These are phyloP conservation scores for Poecilia wingei DNA, from an alignment of 2,797 vertebrate genomes.

Conservation along the genomic window DNA sequence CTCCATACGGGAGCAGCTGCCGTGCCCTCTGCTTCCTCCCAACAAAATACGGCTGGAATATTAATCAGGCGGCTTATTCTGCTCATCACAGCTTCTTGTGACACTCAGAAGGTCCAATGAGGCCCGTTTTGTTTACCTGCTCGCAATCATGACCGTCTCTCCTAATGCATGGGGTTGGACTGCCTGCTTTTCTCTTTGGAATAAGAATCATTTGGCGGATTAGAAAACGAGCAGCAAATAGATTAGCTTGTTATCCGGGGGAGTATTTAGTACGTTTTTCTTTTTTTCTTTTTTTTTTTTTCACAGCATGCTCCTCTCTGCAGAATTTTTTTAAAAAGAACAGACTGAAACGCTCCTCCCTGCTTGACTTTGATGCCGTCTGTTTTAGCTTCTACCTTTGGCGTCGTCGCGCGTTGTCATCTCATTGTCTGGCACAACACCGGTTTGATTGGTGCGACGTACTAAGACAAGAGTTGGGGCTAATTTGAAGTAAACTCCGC, in stretches of 20 bases:
- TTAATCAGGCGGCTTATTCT: constrained; percentile 74
- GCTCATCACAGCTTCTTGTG: constrained; percentile 64
- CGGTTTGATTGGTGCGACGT: constrained; percentile 56
- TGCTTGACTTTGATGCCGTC: constrained; percentile 43
- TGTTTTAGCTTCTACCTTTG: constrained; percentile 53
- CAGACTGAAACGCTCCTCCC: constrained; percentile 14
- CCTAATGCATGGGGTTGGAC: constrained; percentile 5
- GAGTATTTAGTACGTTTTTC: constrained; percentile 21
- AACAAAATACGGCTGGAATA: constrained; percentile 77
- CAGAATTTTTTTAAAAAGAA: constrained; percentile 31
- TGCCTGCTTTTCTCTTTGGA: constrained; percentile 13
- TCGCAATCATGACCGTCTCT: constrained; percentile 30
- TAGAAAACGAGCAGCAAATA: constrained; percentile 21
- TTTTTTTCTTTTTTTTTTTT: constrained; percentile 20
- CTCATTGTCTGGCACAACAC: constrained; percentile 54
- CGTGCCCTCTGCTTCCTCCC: constrained; percentile 72
- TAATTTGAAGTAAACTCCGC: constrained; percentile 79
- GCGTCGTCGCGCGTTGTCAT: constrained; percentile 40
- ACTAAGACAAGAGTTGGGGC: constrained; percentile 57
- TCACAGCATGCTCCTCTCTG: constrained; percentile 29
- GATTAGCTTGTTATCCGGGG: constrained; percentile 21
- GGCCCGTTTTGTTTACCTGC: constrained; percentile 31
- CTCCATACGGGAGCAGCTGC: constrained; percentile 78
- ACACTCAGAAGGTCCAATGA: constrained; percentile 35
- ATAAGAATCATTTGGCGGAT: constrained; percentile 18